These are phyloP conservation scores for Thalassoma bifasciatum DNA, from an alignment of 2,113 vertebrate genomes.

Conservation along the genomic window DNA sequence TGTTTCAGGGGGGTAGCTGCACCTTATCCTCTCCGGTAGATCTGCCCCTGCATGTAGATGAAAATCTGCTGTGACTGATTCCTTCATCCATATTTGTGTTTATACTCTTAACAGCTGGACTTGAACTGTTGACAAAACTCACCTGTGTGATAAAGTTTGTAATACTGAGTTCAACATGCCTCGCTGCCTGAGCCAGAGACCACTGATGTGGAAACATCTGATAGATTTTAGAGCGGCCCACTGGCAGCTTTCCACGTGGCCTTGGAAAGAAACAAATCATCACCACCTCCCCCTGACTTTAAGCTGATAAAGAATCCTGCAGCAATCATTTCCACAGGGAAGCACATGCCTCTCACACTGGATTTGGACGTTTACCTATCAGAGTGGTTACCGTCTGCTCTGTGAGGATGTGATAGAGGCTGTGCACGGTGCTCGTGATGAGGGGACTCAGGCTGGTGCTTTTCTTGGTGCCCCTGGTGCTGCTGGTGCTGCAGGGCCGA, in stretches of 20 bases:
- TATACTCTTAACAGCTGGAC: not conserved
- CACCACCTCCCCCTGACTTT: conserved; percentile 30
- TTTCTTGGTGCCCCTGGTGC: conserved; percentile 30
- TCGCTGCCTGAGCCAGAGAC: conserved; percentile 3
- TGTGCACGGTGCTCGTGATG: conserved; percentile 36
- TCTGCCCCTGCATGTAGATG: no score
- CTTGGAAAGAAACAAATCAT: conserved; percentile 50
- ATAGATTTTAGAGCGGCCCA: conserved; percentile 76
- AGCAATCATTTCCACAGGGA: conserved; percentile 17
- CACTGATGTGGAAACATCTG: conserved; percentile 64
- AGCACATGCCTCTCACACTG: not conserved
- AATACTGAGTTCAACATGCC: not conserved
- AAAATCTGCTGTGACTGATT: no score
- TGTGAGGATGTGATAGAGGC: conserved; percentile 47
- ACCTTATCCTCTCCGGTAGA: no score
- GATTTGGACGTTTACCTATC: not conserved
- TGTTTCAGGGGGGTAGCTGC: no score
- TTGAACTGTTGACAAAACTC: not conserved
- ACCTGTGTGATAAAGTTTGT: not conserved
- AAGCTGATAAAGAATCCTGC: conserved; percentile 38
- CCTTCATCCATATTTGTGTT: no score
- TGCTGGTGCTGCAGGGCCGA: conserved; percentile 51
- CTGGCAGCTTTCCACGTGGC: conserved; percentile 71
- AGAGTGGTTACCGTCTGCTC: not conserved
- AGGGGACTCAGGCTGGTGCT: conserved; percentile 21